Evolutionary conservation across 1,140 invertebrate species (phyloP).

Genomic region (Portunus trituberculatus): DNA sequence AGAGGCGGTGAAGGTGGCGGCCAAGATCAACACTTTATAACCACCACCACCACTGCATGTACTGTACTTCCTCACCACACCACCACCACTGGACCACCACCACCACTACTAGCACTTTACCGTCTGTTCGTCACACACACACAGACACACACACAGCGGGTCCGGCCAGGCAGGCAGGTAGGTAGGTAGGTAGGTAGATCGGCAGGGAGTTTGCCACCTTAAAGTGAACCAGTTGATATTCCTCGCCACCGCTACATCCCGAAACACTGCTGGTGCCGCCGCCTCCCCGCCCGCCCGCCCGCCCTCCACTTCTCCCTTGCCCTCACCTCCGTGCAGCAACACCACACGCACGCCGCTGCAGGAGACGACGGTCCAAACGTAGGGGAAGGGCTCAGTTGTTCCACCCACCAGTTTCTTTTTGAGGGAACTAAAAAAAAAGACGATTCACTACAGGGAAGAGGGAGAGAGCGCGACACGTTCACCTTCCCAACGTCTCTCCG

Average conservation of each 20-base stretch:
- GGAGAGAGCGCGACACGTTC: slow-evolving; percentile 48
- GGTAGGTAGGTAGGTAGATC: neutral
- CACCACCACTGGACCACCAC: neutral
- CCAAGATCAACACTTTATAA: neutral
- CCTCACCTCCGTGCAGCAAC: slow-evolving; percentile 25
- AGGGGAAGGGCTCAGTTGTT: neutral
- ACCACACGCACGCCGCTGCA: neutral
- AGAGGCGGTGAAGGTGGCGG: neutral
- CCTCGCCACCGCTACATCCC: neutral
- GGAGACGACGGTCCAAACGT: slow-evolving; percentile 3
- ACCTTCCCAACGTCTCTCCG: slow-evolving; percentile 54
- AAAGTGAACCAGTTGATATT: slow-evolving; percentile 58
- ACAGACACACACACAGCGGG: neutral
- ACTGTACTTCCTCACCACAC: neutral
- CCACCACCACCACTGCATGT: neutral
- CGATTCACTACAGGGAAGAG: slow-evolving; percentile 49
- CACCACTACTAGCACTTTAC: neutral
- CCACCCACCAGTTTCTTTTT: neutral
- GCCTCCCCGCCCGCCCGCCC: neutral
- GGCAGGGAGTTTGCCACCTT: slow-evolving; percentile 13
- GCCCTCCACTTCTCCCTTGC: neutral
- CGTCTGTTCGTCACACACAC: neutral
- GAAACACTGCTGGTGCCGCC: too few species aligned
- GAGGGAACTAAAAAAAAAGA: slow-evolving; percentile 54
- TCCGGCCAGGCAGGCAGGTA: neutral